These are phyloP conservation scores for Miniopterus natalensis DNA, from an alignment of 2,113 vertebrate species.

Conservation along the genomic window DNA sequence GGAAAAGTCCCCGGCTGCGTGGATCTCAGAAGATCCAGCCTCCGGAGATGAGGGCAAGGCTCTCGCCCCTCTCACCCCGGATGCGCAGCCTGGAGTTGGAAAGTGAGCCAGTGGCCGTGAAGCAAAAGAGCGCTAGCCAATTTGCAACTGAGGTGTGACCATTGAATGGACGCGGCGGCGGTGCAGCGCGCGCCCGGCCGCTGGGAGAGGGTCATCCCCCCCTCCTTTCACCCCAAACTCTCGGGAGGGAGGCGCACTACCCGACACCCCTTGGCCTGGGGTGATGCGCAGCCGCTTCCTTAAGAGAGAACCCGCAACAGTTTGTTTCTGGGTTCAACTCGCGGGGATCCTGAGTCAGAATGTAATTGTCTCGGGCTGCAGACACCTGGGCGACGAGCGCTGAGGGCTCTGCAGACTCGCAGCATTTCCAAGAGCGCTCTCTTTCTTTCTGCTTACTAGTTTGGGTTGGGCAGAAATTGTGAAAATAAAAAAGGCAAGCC, in stretches of 20 bases:
- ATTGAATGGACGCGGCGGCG: background rate
- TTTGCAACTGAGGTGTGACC: background rate
- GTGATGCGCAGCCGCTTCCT: background rate
- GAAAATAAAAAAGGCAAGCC: slow-evolving; percentile 56
- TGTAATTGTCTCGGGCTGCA: slow-evolving; percentile 14
- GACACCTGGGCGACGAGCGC: slow-evolving; percentile 45
- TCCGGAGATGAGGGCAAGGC: background rate
- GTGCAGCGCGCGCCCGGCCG: background rate
- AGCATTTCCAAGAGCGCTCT: slow-evolving; percentile 40
- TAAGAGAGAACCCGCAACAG: background rate
- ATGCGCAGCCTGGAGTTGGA: background rate
- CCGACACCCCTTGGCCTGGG: background rate
- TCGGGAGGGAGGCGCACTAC: background rate
- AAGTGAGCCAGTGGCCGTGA: background rate
- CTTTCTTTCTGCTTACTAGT: slow-evolving; percentile 34
- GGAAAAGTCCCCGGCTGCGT: background rate
- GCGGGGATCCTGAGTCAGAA: background rate
- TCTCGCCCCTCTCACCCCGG: background rate
- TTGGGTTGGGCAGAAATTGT: slow-evolving; percentile 23
- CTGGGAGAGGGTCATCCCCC: background rate
- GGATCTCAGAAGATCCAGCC: background rate
- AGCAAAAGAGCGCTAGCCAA: background rate
- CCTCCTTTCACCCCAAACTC: slow-evolving; percentile 51
- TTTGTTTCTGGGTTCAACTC: slow-evolving; percentile 57
- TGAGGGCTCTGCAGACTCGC: background rate